A percentile compares a stretch with the other conserved stretches of the same genome.
Evolutionary conservation across 2,888 invertebrate species (phyloP).

Genomic region (Omphaloscelis lunosa): DNA sequence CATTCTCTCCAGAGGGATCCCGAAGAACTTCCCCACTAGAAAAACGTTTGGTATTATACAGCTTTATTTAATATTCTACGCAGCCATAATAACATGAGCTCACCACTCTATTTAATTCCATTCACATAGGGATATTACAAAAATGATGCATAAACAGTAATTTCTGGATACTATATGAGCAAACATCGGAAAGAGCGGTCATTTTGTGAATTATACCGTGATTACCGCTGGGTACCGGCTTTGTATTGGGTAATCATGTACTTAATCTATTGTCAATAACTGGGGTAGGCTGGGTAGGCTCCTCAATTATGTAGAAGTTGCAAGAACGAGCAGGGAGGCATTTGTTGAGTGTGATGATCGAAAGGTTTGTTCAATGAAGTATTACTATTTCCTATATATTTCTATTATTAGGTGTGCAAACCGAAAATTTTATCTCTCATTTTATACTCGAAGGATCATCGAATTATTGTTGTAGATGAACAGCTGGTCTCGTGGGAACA

Average conservation of each 20-base stretch:
- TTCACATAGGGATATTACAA: slow-evolving; percentile 29
- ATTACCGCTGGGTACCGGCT: slow-evolving; percentile 20
- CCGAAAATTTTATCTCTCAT: background rate
- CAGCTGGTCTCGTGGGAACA: no score
- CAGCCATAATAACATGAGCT: slow-evolving; percentile 27
- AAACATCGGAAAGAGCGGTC: slow-evolving; percentile 33
- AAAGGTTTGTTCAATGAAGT: background rate
- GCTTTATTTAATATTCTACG: slow-evolving; percentile 29
- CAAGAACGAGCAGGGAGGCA: background rate
- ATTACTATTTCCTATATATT: no score
- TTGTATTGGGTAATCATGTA: slow-evolving; percentile 37
- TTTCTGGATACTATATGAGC: slow-evolving; percentile 13
- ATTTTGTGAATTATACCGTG: slow-evolving; percentile 40
- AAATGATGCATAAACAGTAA: slow-evolving; percentile 19
- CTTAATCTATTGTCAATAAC: slow-evolving; percentile 27
- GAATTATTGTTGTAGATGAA: no score
- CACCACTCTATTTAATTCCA: slow-evolving; percentile 35
- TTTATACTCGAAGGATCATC: no score
- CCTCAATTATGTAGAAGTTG: slow-evolving; percentile 4
- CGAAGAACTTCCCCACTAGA: background rate
- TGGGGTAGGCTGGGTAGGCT: background rate
- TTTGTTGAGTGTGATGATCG: background rate
- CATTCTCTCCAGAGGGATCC: background rate
- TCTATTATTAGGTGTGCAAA: background rate
- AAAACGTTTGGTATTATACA: background rate